phyloP scores from a whole-genome alignment of 2,888 invertebrate species.

The Patella ulyssiponensis region DNA sequence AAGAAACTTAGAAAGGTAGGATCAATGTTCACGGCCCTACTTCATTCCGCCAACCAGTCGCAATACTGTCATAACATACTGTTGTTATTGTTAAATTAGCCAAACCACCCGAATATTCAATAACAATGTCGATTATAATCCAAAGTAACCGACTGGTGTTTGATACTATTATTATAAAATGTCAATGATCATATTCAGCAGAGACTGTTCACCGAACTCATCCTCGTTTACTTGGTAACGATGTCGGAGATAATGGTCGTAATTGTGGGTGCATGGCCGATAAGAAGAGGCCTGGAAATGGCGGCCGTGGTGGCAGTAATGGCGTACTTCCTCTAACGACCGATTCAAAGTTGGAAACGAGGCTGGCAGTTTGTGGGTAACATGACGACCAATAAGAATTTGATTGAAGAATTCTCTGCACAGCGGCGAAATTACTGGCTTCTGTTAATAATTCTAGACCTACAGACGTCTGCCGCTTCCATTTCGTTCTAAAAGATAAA shows the following conservation, averaged over 20 bases:
- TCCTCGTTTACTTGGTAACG: slow-evolving; percentile 15
- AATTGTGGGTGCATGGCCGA: slow-evolving; percentile 41
- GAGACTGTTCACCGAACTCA: neutral
- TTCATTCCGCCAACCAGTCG: too few species aligned
- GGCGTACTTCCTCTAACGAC: slow-evolving; percentile 38
- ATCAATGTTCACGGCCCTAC: too few species aligned
- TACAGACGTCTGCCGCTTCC: slow-evolving; percentile 98
- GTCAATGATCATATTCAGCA: neutral
- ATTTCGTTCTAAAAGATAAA: slow-evolving; percentile 85
- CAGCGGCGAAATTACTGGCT: slow-evolving; percentile 96
- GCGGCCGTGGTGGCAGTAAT: slow-evolving; percentile 26
- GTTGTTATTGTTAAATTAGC: too few species aligned
- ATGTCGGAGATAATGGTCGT: slow-evolving; percentile 34
- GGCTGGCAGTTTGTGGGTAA: slow-evolving; percentile 44
- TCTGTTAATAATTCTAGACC: slow-evolving; percentile 95
- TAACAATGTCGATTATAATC: too few species aligned
- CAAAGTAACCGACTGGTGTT: too few species aligned
- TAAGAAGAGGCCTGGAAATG: slow-evolving; percentile 43
- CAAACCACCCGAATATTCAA: too few species aligned
- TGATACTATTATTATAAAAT: too few species aligned
- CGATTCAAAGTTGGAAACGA: slow-evolving; percentile 41
- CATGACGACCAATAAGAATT: slow-evolving; percentile 66
- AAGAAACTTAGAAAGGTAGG: too few species aligned
- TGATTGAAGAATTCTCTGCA: slow-evolving; percentile 82
- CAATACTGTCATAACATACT: too few species aligned